Evolutionary conservation across 1,140 invertebrate genomes (phyloP), one percentile per base, ranked within the genome.

Genomic region (Hirudo medicinalis): DNA sequence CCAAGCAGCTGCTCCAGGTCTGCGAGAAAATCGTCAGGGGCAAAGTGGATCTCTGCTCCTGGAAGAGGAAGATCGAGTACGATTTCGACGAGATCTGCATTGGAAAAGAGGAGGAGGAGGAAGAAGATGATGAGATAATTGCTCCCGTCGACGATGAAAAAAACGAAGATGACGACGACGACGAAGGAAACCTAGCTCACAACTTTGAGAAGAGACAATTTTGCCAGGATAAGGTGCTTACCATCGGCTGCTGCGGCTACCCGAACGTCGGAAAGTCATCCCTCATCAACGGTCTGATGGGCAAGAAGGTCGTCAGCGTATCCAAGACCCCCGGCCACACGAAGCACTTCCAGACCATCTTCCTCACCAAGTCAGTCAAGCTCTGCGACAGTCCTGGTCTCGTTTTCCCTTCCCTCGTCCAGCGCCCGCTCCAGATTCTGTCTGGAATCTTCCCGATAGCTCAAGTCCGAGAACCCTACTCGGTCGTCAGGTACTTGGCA

Each of bases 261-360:
- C 94, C 94, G 0, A 97, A 97, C 84, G 93, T 95, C 53, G 94
- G 94, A 40, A 97, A 97, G 83, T 95, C 92, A 0, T 95, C 93
- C 0, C 78, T 97, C 6, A 89, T 97, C 78, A 97, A 97, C 85
- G 90, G 91, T 0, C 78, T 97, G 0, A 92, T 94, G 86, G 94
- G 94, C 22, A 86, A 85, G 77, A 88, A 88, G 82, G 90, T 94
- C 55, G 93, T 97, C 0, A 95, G 91, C 80, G 92, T 97, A 25
- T 96, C 92, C 0, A 86, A 86, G 76, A 97, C 94, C 0, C 94
- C 94, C 0, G 94, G 94, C 2, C 94, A 97, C 79, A 97, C 94
- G 0, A 97, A 97, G 82, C 92, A 97, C 83, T 96, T 97, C 78
- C 94, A 97, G 82, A 97, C 94, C 0, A 96, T 97, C 77, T 94